Evolutionary conservation across 1,140 invertebrate species (phyloP), one percentile per base, ranked within the genome.

Genomic region (Matsumurasca onukii): DNA sequence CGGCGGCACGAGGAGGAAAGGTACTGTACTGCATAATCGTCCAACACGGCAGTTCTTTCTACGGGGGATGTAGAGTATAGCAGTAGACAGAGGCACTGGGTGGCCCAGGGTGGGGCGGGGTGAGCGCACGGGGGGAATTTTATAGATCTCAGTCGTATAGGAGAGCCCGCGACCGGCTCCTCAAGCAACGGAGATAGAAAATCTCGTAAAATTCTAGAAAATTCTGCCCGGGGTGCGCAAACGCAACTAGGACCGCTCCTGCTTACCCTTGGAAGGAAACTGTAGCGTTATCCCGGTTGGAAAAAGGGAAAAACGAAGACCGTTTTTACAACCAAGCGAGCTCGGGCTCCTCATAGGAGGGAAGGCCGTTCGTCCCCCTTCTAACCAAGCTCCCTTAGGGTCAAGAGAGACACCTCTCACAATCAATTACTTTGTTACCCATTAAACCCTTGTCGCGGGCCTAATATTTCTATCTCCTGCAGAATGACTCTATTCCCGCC

Each of bases 171-270:
- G 49, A 30, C 27, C 45, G 64, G 67, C 57, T 51, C 15, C 31
- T 59, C 34, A 59, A 59, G 30, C 31, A 45, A 68, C 67, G 55
- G 25, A 68, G 67, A 68, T 39, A 61, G 67, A 68, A 68, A 68
- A 68, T 57, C 62, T 68, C 49, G 63, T 68, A 68, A 68, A 68
- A 68, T 68, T 68, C 57, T 57, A 68, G 67, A 68, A 68, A 68
- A 63, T 49, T 63, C 57, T 39, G 66, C 12, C 29, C 27, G 55
- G 31, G 57, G 25, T 25, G 67, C 67, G 67, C 67, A 63, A 39
- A 34, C 57, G 57, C 51, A 63, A 24, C 29, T 39, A 31, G 31
- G 1, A 12, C n/a, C 20, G 2, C 29, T n/a, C n/a, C n/a, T n/a
- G n/a, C n/a, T n/a, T n/a, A n/a, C n/a, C n/a, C n/a, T n/a, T n/a